Conservation (phyloP, 1,140 invertebrate genomes). For the Phymastichus coffea region DNA sequence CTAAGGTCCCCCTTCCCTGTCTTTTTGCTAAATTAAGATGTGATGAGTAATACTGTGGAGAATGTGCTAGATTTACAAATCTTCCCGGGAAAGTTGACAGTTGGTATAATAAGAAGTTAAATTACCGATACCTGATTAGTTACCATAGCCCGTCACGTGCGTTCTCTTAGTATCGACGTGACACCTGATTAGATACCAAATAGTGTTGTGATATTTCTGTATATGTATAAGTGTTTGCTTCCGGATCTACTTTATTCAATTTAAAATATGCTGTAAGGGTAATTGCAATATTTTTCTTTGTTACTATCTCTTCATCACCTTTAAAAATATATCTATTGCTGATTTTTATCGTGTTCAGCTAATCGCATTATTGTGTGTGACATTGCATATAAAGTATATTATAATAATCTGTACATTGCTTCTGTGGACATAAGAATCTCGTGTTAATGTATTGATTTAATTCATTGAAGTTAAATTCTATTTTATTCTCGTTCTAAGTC, state of each 20-base stretch:
- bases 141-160: too few species aligned
- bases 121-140: too few species aligned
- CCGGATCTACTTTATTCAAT: background rate
- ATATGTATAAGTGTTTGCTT: conserved; percentile 18
- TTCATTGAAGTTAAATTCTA: background rate
- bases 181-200: too few species aligned
- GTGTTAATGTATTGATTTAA: background rate
- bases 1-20: too few species aligned
- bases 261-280: conserved; percentile 1
- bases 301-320: background rate
- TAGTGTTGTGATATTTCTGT: conserved; percentile 27
- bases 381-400: conserved; percentile 22
- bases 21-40: too few species aligned
- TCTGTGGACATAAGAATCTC: conserved; percentile 18
- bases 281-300: background rate
- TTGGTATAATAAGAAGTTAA: too few species aligned
- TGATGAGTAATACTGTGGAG: too few species aligned
- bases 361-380: conserved; percentile 20
- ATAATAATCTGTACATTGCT: conserved; percentile 19
- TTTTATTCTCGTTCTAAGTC: background rate
- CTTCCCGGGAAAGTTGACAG: too few species aligned
- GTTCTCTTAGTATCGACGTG: too few species aligned
- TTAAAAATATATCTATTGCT: background rate
- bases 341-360: background rate
- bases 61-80: too few species aligned